These are phyloP conservation scores for Periophthalmus modestus DNA, from an alignment of 2,113 vertebrate genomes.

Conservation along the genomic window DNA sequence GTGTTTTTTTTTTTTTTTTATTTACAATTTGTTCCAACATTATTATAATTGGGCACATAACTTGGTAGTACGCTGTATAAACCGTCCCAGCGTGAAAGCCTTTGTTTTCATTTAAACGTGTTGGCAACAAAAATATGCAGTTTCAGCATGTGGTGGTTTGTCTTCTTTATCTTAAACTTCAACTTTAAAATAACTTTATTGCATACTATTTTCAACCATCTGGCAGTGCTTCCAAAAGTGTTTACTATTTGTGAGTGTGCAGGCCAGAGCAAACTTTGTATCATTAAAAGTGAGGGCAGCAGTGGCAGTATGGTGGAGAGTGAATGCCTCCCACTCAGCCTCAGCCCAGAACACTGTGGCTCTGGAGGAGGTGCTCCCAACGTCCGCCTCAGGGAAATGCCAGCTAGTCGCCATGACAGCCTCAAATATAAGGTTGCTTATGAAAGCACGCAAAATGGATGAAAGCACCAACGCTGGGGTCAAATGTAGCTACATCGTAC, in stretches of 20 bases:
- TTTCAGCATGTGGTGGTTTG: background rate
- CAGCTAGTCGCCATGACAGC: background rate
- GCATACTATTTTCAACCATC: background rate
- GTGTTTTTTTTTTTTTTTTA: background rate
- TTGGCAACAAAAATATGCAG: background rate
- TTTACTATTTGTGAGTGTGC: conserved; percentile 5
- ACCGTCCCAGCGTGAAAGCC: background rate
- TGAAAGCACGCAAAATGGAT: background rate
- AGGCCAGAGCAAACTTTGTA: background rate
- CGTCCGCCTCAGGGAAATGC: background rate
- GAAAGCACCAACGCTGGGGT: background rate
- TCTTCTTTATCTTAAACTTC: background rate
- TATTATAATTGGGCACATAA: background rate
- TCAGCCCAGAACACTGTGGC: conserved; percentile 4
- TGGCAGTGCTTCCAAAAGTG: conserved; percentile 8
- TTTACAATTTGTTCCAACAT: background rate
- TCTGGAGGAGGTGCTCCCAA: background rate
- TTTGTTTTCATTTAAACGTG: background rate
- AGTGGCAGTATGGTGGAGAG: conserved; percentile 4
- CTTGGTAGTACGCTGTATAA: background rate
- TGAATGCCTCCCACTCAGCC: conserved; percentile 4
- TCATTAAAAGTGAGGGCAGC: conserved; percentile 5
- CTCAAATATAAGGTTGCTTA: background rate
- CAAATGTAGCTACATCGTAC: background rate
- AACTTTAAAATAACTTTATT: background rate